phyloP scores from a whole-genome alignment of 1,140 invertebrate genomes.

The Aphelenchoides avenae region DNA sequence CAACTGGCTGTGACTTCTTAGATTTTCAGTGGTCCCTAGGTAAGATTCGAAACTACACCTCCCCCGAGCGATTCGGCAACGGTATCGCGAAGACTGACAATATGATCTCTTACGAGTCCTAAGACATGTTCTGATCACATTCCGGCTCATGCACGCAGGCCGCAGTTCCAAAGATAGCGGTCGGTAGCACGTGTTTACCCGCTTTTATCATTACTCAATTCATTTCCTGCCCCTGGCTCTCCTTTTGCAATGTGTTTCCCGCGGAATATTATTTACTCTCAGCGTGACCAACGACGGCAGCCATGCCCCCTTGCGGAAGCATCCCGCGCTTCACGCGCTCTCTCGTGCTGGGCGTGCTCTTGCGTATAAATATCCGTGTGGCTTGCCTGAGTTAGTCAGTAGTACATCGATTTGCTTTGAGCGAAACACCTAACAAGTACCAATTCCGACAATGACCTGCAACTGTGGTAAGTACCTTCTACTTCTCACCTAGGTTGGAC shows the following conservation, averaged over 20 bases:
- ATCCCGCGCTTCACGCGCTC: not conserved
- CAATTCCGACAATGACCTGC: conserved; percentile 12
- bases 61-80: no score
- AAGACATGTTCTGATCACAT: no score
- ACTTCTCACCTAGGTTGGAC: not conserved
- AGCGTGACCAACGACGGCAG: conserved; percentile 5
- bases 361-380: not conserved
- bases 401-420: no score
- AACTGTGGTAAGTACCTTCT: conserved; percentile 11
- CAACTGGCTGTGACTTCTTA: no score
- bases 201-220: no score
- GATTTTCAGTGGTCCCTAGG: no score
- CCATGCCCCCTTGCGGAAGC: not conserved
- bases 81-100: no score
- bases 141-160: no score
- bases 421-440: not conserved
- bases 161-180: no score
- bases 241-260: conserved; percentile 2
- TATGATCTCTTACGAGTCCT: no score
- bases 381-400: not conserved
- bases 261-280: not conserved
- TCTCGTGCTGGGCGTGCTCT: not conserved
- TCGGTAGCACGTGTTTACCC: no score
- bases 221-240: not conserved
- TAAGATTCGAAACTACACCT: no score